Conservation (phyloP, 1,140 invertebrate genomes). For the Lysiphlebus fabarum region DNA sequence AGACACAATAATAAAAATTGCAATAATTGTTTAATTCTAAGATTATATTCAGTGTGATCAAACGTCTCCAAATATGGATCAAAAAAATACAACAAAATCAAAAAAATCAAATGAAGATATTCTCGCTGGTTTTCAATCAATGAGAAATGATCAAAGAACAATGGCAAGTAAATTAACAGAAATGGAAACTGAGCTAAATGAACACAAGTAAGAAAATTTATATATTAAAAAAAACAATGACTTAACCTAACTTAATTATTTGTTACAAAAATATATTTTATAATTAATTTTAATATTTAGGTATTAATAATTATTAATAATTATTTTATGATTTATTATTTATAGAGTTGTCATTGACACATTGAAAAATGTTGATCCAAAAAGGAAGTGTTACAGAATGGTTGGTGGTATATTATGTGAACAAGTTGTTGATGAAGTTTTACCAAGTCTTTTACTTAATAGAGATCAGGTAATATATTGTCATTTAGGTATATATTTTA, state of each 20-base stretch:
- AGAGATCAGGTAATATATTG: slow-evolving; percentile 66
- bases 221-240: background rate
- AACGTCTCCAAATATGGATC: slow-evolving; percentile 43
- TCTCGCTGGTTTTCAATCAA: slow-evolving; percentile 77
- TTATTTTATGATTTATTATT: slow-evolving; percentile 3
- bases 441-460: slow-evolving; percentile 80
- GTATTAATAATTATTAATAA: slow-evolving; percentile 4
- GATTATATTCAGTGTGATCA: too few species aligned
- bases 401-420: slow-evolving; percentile 92
- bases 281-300: slow-evolving; percentile 6
- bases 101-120: slow-evolving; percentile 72
- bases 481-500: background rate
- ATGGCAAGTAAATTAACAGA: slow-evolving; percentile 84
- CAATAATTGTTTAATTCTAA: too few species aligned
- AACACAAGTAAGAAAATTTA: slow-evolving; percentile 80
- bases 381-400: slow-evolving; percentile 89
- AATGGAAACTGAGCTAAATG: slow-evolving; percentile 88
- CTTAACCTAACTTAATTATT: slow-evolving; percentile 31
- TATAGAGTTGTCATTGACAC: slow-evolving; percentile 91
- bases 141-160: slow-evolving; percentile 82
- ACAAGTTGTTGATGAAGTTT: slow-evolving; percentile 84
- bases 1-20: too few species aligned
- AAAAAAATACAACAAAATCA: slow-evolving; percentile 41
- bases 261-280: background rate
- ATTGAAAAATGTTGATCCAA: slow-evolving; percentile 78